Conservation (phyloP, 2,888 invertebrate genomes). For the Eilema sororculum region DNA sequence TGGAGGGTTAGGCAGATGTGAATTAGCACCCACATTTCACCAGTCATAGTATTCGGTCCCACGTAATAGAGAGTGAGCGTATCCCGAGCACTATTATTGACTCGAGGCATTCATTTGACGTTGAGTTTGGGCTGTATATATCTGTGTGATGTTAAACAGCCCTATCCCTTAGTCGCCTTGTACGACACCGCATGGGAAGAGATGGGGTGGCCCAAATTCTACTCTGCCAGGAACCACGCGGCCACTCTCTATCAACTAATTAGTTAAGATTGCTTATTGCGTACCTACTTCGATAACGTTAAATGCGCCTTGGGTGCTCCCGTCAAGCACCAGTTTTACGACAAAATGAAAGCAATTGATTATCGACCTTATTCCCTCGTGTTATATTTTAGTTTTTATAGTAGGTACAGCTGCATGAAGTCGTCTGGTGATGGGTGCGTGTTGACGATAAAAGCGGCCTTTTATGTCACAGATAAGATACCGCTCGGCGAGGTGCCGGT, state of each 20-base stretch:
- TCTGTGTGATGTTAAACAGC: too few relatives aligned
- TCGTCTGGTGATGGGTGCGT: conserved; percentile 16
- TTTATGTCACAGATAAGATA: conserved; percentile 73
- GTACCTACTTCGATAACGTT: conserved; percentile 64
- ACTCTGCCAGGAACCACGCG: too few relatives aligned
- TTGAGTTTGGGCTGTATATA: too few relatives aligned
- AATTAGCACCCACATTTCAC: too few relatives aligned
- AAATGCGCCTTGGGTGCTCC: conserved; percentile 62
- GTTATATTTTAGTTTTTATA: conserved; percentile 15
- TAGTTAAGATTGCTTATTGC: conserved; percentile 67
- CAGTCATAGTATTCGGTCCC: too few relatives aligned
- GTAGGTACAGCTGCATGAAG: conserved; percentile 7
- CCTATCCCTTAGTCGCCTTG: too few relatives aligned
- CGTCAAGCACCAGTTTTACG: conserved; percentile 56
- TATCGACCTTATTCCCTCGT: conserved; percentile 17
- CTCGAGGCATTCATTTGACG: too few relatives aligned
- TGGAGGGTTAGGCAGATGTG: too few relatives aligned
- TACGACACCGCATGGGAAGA: too few relatives aligned
- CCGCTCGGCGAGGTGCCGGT: conserved; percentile 29
- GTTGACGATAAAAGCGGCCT: conserved; percentile 58
- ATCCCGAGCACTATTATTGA: too few relatives aligned
- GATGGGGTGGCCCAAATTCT: too few relatives aligned
- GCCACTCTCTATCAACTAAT: conserved; percentile 60
- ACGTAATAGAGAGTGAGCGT: too few relatives aligned
- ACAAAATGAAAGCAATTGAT: conserved; percentile 22